Percentiles rank a stretch among this genome's conserved stretches.
These are phyloP conservation scores for Mus minutoides DNA, from an alignment of 2,797 vertebrate genomes.

Conservation along the genomic window DNA sequence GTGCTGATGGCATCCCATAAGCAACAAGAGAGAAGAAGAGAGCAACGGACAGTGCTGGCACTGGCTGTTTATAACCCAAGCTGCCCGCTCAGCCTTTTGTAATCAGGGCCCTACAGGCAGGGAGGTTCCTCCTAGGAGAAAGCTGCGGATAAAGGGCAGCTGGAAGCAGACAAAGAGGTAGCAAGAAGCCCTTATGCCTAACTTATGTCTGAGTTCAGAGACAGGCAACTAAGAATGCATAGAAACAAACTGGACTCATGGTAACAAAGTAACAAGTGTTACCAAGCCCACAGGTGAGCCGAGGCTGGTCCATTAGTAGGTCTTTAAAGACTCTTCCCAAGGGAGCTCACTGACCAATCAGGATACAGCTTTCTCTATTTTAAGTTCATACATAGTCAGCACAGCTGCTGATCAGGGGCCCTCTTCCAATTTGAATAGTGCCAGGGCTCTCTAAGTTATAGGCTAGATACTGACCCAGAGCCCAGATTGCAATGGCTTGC, in stretches of 20 bases:
- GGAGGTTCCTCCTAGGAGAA: neutral
- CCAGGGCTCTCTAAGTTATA: neutral
- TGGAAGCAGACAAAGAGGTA: neutral
- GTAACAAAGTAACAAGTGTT: neutral
- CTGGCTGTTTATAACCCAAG: neutral
- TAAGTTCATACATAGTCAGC: neutral
- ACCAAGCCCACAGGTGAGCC: neutral
- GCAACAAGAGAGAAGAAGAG: neutral
- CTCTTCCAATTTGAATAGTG: neutral
- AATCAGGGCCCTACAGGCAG: neutral
- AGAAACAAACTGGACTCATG: neutral
- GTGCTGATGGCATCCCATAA: neutral
- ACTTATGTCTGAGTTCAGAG: neutral
- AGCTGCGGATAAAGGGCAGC: neutral
- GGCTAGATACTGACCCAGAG: neutral
- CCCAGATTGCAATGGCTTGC: neutral
- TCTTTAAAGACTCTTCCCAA: neutral
- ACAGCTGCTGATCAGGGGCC: neutral
- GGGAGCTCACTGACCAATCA: neutral
- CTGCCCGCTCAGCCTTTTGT: neutral
- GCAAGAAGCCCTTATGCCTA: neutral
- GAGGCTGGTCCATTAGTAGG: neutral
- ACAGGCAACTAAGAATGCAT: neutral
- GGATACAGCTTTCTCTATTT: neutral
- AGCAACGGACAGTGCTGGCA: neutral